Percentiles rank a stretch among this genome's conserved stretches.
These are phyloP conservation scores for Lycia hirtaria DNA, from an alignment of 2,888 invertebrate species.

Conservation along the genomic window DNA sequence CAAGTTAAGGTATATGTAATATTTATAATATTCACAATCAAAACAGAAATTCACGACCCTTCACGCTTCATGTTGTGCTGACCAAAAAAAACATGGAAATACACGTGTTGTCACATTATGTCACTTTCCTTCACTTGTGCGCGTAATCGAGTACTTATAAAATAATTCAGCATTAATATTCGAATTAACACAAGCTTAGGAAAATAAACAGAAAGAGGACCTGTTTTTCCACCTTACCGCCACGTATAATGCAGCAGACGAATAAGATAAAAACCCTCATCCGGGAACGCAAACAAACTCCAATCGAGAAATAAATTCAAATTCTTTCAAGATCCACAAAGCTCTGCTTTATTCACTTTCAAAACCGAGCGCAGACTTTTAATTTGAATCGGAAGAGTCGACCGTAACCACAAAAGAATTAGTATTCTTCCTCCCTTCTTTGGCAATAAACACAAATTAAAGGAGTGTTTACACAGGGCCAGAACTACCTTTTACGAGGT, in stretches of 20 bases:
- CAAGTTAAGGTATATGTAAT: too few relatives aligned
- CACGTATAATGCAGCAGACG: conserved; percentile 27
- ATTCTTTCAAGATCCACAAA: conserved; percentile 23
- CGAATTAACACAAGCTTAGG: too few relatives aligned
- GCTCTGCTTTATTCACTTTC: conserved; percentile 22
- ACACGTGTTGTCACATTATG: too few relatives aligned
- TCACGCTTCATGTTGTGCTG: too few relatives aligned
- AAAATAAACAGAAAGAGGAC: too few relatives aligned
- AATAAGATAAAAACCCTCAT: conserved; percentile 41
- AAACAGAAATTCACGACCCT: too few relatives aligned
- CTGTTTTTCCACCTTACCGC: too few relatives aligned
- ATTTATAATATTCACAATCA: too few relatives aligned
- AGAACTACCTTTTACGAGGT: conserved; percentile 24
- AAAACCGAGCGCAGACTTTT: conserved; percentile 21
- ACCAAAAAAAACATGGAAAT: too few relatives aligned
- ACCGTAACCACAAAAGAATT: conserved; percentile 23
- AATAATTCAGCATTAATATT: too few relatives aligned
- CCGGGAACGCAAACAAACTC: conserved; percentile 11
- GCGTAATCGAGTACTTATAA: too few relatives aligned
- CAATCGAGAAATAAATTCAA: conserved; percentile 19
- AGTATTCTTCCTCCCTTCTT: conserved; percentile 23
- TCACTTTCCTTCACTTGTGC: too few relatives aligned
- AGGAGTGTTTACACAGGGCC: conserved; percentile 28
- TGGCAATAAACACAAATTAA: conserved; percentile 36
- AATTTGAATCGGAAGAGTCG: conserved; percentile 23